Percentiles rank a stretch among this genome's conserved stretches.
Conservation (phyloP, 2,888 invertebrate species). For the Geophilus truncorum region DNA sequence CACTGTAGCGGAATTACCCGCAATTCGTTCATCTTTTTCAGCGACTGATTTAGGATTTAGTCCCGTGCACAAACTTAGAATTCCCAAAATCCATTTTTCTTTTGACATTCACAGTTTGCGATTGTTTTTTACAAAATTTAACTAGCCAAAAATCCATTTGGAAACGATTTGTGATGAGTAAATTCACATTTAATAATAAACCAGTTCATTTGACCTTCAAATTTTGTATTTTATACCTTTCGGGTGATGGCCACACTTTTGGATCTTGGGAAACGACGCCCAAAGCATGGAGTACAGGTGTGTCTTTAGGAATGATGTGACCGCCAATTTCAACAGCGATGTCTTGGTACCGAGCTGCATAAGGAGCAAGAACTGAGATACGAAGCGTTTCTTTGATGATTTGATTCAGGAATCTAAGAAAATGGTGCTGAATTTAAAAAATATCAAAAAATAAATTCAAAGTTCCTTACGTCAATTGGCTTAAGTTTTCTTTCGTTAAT, state of each 20-base stretch:
- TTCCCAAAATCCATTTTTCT: too few relatives aligned
- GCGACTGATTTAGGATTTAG: too few relatives aligned
- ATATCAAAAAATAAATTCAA: neutral
- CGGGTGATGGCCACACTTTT: slow-evolving; percentile 45
- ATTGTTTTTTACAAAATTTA: too few relatives aligned
- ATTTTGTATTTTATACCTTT: slow-evolving; percentile 42
- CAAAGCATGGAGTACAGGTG: slow-evolving; percentile 49
- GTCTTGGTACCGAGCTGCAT: slow-evolving; percentile 46
- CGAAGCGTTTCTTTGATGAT: slow-evolving; percentile 49
- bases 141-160: too few relatives aligned
- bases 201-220: neutral
- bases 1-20: too few relatives aligned
- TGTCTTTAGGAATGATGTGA: slow-evolving; percentile 49
- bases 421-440: neutral
- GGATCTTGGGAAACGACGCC: slow-evolving; percentile 46
- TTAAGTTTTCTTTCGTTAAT: slow-evolving; percentile 40
- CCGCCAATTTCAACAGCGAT: slow-evolving; percentile 47
- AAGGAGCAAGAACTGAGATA: slow-evolving; percentile 46
- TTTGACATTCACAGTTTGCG: too few relatives aligned
- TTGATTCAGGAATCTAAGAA: slow-evolving; percentile 45
- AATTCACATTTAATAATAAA: too few relatives aligned
- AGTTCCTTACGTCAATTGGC: slow-evolving; percentile 41
- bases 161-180: too few relatives aligned
- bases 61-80: too few relatives aligned
- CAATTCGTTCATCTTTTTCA: too few relatives aligned